Base-by-base conservation (phyloP, 2,797 vertebrate genomes). In the Alfaro cultratus region DNA sequence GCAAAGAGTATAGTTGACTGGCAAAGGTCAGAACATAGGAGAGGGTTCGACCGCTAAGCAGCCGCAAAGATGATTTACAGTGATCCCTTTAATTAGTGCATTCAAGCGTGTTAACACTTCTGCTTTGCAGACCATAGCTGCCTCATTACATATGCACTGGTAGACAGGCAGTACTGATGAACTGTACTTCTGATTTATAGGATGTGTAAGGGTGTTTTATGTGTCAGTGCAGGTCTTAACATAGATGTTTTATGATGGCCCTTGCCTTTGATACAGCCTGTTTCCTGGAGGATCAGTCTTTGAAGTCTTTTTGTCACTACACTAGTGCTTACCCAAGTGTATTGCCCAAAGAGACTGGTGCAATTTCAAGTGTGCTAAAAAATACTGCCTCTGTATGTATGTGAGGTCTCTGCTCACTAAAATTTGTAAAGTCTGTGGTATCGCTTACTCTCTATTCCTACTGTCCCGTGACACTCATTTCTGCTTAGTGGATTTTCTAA, bases 71-170 rank as follows among this genome's bases (percentile, higher is more conserved):
- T 93, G 83, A 92, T 91, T 89, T 90, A 92, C 83, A 87, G 90
- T 83, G 91, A 94, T 91, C 85, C 82, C 81, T 88, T 94, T 95
- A 94, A 95, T 94, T 92, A 94, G 86, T 78, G 79, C 21, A 18
- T 81, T 86, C 76, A 86, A 89, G 92, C 86, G 77, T 88, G 88
- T 91, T 92, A 92, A 88, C 80, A 74, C 79, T 82, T 80, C 75
- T 80, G 78, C 86, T 84, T 80, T 75, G 85, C 87, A 82, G 82
- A 82, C 73, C 68, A 71, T 76, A 74, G 79, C 62, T 87, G 85
- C 85, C 74, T 82, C 87, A 88, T 89, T 84, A 86, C 74, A 79
- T 81, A 82, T 75, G 80, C 74, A 81, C 46, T 73, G 75, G 49
- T 55, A 34, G 80, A 86, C 49, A 73, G 68, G 76, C 34, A 83